Percentiles rank a stretch among this genome's conserved stretches.
These are phyloP conservation scores for Venusia cambrica DNA, from an alignment of 2,888 invertebrate species.

Conservation along the genomic window DNA sequence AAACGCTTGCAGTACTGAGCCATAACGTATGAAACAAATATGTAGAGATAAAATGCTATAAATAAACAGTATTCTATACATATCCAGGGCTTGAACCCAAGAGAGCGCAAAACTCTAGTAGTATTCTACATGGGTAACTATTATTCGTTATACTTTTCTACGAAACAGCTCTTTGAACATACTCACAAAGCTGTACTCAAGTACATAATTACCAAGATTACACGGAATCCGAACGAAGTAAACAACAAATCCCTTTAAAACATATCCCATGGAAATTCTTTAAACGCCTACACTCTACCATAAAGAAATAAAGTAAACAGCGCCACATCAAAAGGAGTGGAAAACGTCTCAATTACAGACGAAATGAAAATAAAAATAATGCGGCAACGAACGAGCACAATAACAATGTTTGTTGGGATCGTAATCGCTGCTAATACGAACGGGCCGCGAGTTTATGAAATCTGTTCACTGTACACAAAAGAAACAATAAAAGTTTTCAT, in stretches of 20 bases:
- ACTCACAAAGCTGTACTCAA: constrained; percentile 6
- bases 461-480: constrained; percentile 62
- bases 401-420: constrained; percentile 61
- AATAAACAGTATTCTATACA: too few species aligned
- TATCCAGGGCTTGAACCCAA: too few species aligned
- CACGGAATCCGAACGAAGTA: constrained; percentile 22
- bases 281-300: constrained; percentile 38
- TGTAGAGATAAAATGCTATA: too few species aligned
- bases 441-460: constrained; percentile 64
- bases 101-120: too few species aligned
- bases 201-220: constrained; percentile 6
- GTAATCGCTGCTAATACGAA: constrained; percentile 56
- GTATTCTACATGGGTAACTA: too few species aligned
- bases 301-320: constrained; percentile 56
- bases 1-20: too few species aligned
- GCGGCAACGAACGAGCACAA: constrained; percentile 52
- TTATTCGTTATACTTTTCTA: neutral
- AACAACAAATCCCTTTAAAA: constrained; percentile 24
- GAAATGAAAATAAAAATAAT: constrained; percentile 59
- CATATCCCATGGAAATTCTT: constrained; percentile 30
- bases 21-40: too few species aligned
- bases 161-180: neutral
- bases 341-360: constrained; percentile 66
- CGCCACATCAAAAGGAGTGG: constrained; percentile 59
- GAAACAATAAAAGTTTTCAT: constrained; percentile 69